Base-by-base conservation (phyloP, 2,797 vertebrate species). In the Mormyrus hasselquistii region DNA sequence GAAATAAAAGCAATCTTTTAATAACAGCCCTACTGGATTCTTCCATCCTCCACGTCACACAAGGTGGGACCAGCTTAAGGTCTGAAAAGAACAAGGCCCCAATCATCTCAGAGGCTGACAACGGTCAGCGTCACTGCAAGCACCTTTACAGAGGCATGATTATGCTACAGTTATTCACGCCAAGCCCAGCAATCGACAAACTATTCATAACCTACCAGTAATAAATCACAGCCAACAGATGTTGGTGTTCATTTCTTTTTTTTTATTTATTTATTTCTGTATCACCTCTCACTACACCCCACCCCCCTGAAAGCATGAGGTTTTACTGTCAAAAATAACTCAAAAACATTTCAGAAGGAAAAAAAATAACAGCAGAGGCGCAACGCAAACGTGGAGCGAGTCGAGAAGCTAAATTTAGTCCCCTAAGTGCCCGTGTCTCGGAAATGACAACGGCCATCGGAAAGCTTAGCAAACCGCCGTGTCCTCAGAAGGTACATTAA, bases 401-500 rank as follows among this genome's bases (percentile, higher is more conserved):
- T 47, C 73, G 29, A 89, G 84, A 84, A 93, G 95, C 94, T 91
- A 93, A 91, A 92, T 90, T 87, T 82, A 53, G 87, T 25, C 41
- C 85, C 3, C 0, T 10, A 88, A 90, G 87, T 53, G 91, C 73
- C 29, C 90, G 3, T 29, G 90, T 90, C 88, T 62, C 79, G 90
- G 91, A 92, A 90, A 91, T 89, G 82, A 92, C 92, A 92, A 94
- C 90, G 87, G 92, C 91, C 90, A 91, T 79, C 87, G 92, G 90
- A 92, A 88, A 93, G 92, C 93, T 93, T 22, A 6, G 83, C 57
- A 52, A 86, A 86, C 44, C 82, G 19, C 44, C n/a, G 52, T 19
- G 41, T 44, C 16, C 88, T 89, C 88, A 86, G 69, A 89, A 87
- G 92, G 92, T 92, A 94, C 92, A 91, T 94, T 92, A 91, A 95